Conservation (phyloP, 2,888 invertebrate species). For the Prosopocoilus inquinatus region DNA sequence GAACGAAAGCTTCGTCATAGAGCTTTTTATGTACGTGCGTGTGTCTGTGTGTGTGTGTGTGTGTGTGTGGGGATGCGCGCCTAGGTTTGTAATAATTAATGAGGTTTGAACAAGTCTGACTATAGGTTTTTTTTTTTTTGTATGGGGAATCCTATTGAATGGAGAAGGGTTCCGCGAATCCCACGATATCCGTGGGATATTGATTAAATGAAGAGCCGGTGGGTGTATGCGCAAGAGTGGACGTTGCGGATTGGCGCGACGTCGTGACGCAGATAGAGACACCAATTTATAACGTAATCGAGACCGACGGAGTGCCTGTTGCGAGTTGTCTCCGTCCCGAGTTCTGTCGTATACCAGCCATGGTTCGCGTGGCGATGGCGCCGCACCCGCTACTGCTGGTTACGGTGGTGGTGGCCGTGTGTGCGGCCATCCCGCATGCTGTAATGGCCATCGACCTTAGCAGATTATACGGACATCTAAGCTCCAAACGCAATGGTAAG, state of each 20-base stretch:
- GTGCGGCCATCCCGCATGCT: constrained; percentile 65
- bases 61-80: too few relatives aligned
- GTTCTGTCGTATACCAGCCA: constrained; percentile 45
- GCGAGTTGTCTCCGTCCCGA: constrained; percentile 40
- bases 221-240: constrained; percentile 39
- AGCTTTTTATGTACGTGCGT: too few relatives aligned
- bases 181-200: background rate
- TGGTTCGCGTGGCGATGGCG: constrained; percentile 47
- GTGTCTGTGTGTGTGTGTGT: too few relatives aligned
- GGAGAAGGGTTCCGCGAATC: background rate
- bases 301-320: constrained; percentile 38
- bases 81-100: too few relatives aligned
- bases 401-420: constrained; percentile 58
- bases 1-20: too few relatives aligned
- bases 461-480: constrained; percentile 75
- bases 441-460: constrained; percentile 76
- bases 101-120: too few relatives aligned
- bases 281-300: constrained; percentile 29
- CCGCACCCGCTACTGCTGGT: constrained; percentile 48
- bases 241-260: constrained; percentile 31
- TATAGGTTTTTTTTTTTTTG: too few relatives aligned
- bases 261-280: constrained; percentile 38
- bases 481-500: constrained; percentile 70
- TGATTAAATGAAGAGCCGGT: constrained; percentile 32
- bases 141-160: too few relatives aligned